phyloP scores from a whole-genome alignment of 2,797 vertebrate genomes.

The Lacerta bilineata region DNA sequence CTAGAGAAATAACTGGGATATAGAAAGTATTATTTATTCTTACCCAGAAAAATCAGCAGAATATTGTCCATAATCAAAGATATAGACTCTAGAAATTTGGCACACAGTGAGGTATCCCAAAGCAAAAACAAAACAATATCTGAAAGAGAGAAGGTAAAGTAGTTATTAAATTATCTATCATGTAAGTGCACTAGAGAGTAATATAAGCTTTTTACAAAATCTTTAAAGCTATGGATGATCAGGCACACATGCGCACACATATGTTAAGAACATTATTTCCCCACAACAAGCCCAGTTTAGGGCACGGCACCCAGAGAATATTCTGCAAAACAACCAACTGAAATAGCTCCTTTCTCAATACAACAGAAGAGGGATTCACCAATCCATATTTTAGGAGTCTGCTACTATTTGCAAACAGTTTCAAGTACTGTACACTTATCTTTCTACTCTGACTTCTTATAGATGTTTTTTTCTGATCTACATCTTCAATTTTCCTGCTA shows the following conservation, averaged over 20 bases:
- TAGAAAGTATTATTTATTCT: constrained; percentile 71
- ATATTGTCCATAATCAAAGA: constrained; percentile 99
- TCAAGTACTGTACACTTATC: neutral
- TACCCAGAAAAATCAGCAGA: constrained; percentile 99
- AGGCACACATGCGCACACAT: neutral
- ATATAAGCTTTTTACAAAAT: neutral
- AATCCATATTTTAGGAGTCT: neutral
- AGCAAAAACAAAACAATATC: constrained; percentile 97
- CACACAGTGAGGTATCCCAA: constrained; percentile 97
- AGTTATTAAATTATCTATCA: constrained; percentile 10
- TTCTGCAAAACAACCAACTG: neutral
- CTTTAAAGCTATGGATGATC: neutral
- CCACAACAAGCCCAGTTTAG: neutral
- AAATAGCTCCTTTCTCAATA: neutral
- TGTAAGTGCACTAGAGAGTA: neutral
- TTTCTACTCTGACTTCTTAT: neutral
- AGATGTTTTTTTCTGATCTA: constrained; percentile 2
- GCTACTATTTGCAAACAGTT: neutral
- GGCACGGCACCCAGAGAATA: neutral
- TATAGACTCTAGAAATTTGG: constrained; percentile 97
- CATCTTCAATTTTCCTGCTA: neutral
- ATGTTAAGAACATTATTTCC: neutral
- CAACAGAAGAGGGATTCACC: neutral
- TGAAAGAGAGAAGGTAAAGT: constrained; percentile 74
- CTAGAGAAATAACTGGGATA: neutral